phyloP scores from a whole-genome alignment of 1,140 invertebrate genomes.

The Trichonephila clavata region DNA sequence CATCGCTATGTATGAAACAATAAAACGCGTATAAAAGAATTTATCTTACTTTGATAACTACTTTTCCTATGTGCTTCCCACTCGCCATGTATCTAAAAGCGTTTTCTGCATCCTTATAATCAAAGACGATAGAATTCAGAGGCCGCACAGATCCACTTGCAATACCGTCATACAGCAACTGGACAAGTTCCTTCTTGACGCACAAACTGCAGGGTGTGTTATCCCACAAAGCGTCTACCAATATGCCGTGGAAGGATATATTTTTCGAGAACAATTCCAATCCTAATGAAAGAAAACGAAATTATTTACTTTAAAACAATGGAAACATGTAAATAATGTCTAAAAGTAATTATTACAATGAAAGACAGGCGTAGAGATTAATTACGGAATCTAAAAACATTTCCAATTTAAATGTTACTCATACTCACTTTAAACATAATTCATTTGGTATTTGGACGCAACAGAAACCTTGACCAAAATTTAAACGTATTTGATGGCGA shows the following conservation, averaged over 20 bases:
- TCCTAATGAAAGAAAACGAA: conserved; percentile 82
- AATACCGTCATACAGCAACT: conserved; percentile 90
- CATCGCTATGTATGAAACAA: no score
- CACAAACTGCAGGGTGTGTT: background rate
- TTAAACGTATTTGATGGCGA: no score
- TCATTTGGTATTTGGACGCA: no score
- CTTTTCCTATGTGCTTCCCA: conserved; percentile 98
- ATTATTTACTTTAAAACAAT: background rate
- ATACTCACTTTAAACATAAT: no score
- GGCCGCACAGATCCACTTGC: conserved; percentile 91
- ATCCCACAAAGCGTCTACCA: conserved; percentile 92
- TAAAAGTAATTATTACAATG: background rate
- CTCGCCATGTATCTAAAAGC: conserved; percentile 98
- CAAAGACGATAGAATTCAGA: conserved; percentile 90
- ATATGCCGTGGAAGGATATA: conserved; percentile 96
- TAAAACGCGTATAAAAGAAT: background rate
- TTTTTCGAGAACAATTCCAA: conserved; percentile 98
- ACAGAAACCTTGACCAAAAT: no score
- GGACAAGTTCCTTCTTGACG: conserved; percentile 69
- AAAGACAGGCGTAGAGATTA: no score
- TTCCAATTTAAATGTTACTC: no score
- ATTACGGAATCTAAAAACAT: no score
- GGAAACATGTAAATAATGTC: background rate
- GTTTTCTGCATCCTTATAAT: conserved; percentile 92
- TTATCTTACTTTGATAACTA: conserved; percentile 89